These are phyloP conservation scores for Acholoe squamosa DNA, from an alignment of 2,888 invertebrate genomes.

Conservation along the genomic window DNA sequence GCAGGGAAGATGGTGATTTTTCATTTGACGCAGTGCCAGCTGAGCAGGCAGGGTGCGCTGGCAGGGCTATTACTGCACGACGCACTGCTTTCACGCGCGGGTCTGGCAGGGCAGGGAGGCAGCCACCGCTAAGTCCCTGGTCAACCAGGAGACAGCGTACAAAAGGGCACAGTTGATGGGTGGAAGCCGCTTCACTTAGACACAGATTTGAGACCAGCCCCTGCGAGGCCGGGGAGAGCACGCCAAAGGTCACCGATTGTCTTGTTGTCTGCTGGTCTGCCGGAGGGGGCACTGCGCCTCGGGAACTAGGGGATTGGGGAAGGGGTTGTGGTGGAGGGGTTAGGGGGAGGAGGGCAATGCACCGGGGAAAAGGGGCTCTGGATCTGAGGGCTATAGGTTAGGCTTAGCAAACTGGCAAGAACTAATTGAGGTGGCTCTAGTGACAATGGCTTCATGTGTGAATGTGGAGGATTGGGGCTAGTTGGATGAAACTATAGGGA, in stretches of 20 bases:
- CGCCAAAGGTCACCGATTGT: slow-evolving; percentile 38
- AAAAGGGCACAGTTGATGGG: slow-evolving; percentile 18
- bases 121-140: slow-evolving; percentile 8
- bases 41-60: neutral
- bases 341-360: neutral
- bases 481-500: too few species aligned
- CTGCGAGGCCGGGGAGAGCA: neutral
- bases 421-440: too few species aligned
- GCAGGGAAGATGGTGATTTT: too few species aligned
- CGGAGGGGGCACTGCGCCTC: neutral
- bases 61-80: neutral
- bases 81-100: neutral
- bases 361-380: neutral
- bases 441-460: too few species aligned
- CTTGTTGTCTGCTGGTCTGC: neutral
- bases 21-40: too few species aligned
- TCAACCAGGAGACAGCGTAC: neutral
- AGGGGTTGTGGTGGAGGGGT: neutral
- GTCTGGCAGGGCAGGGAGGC: neutral
- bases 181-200: slow-evolving; percentile 21
- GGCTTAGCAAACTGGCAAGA: too few species aligned
- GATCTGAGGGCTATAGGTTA: too few species aligned
- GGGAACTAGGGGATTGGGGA: neutral
- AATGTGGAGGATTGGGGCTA: too few species aligned
- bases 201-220: slow-evolving; percentile 4